Evolutionary conservation across 2,888 invertebrate genomes (phyloP).

Genomic region (Acrobasis consociella): DNA sequence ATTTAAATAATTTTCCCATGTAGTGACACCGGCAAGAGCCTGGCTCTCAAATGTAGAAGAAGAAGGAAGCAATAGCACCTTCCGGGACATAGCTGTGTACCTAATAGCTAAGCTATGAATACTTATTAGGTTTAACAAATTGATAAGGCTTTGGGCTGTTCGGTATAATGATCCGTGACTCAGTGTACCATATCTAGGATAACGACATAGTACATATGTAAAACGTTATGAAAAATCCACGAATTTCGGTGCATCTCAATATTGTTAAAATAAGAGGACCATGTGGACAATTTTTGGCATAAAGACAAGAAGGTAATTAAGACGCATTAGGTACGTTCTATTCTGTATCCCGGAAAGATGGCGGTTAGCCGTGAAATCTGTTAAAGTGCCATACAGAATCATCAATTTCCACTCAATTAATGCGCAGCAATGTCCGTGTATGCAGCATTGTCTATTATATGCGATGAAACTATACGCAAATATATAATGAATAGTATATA

Average conservation of each 20-base stretch:
- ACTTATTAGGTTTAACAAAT: neutral
- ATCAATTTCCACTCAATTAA: constrained; percentile 18
- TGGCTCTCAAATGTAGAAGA: no score
- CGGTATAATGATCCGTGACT: no score
- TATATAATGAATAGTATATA: no score
- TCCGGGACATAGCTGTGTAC: no score
- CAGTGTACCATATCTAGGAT: no score
- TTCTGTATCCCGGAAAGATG: constrained; percentile 4
- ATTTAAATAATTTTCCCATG: no score
- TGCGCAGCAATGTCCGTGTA: constrained; percentile 13
- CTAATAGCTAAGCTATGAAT: neutral
- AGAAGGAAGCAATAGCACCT: no score
- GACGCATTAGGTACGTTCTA: neutral
- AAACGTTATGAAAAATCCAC: neutral
- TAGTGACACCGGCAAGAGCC: no score
- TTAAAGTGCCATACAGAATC: constrained; percentile 15
- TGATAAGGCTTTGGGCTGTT: no score
- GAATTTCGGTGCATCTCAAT: no score
- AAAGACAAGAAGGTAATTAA: neutral
- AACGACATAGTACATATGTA: neutral
- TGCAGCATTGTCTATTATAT: neutral
- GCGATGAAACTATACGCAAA: neutral
- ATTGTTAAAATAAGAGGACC: no score
- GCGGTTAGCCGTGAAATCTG: constrained; percentile 2
- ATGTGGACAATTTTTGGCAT: no score